A percentile compares a stretch with the other conserved stretches of the same genome.
phyloP scores from a whole-genome alignment of 2,888 invertebrate species.

The Eurytoma adleriae region DNA sequence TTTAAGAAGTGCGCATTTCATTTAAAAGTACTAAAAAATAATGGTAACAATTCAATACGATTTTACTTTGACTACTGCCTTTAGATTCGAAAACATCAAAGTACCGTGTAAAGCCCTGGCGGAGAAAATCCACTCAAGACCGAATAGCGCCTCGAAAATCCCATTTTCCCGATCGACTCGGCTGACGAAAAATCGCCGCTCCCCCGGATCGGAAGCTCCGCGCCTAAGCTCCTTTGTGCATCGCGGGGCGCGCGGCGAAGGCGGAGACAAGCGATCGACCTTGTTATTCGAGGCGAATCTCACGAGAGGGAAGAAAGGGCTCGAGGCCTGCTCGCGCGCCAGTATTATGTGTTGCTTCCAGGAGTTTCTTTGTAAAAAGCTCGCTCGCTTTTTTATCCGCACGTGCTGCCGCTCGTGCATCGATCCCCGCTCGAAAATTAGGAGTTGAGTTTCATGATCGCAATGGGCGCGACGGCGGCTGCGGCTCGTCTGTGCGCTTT shows the following conservation, averaged over 20 bases:
- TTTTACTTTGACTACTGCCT: too few relatives aligned
- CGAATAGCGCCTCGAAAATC: neutral
- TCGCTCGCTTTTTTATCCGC: slow-evolving; percentile 6
- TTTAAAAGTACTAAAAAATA: too few relatives aligned
- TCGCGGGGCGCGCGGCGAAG: neutral
- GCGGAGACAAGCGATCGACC: slow-evolving; percentile 30
- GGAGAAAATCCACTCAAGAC: too few relatives aligned
- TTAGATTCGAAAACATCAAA: too few relatives aligned
- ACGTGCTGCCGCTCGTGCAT: slow-evolving; percentile 22
- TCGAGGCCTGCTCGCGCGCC: slow-evolving; percentile 20
- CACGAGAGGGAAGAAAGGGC: slow-evolving; percentile 56
- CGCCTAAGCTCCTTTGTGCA: slow-evolving; percentile 6
- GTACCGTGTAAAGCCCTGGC: too few relatives aligned
- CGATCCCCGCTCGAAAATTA: slow-evolving; percentile 37
- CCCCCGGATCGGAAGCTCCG: neutral
- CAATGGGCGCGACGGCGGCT: neutral
- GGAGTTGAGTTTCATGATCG: slow-evolving; percentile 34
- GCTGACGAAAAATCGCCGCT: neutral
- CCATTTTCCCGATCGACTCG: neutral
- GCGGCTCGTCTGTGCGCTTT: neutral
- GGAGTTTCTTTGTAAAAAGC: slow-evolving; percentile 49
- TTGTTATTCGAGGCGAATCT: slow-evolving; percentile 57
- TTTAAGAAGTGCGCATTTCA: too few relatives aligned
- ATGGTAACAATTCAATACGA: too few relatives aligned
- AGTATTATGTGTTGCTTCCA: slow-evolving; percentile 48